Percentiles rank a stretch among this genome's conserved stretches.
Evolutionary conservation across 2,113 vertebrate genomes (phyloP).

Genomic region (Geococcyx californianus): DNA sequence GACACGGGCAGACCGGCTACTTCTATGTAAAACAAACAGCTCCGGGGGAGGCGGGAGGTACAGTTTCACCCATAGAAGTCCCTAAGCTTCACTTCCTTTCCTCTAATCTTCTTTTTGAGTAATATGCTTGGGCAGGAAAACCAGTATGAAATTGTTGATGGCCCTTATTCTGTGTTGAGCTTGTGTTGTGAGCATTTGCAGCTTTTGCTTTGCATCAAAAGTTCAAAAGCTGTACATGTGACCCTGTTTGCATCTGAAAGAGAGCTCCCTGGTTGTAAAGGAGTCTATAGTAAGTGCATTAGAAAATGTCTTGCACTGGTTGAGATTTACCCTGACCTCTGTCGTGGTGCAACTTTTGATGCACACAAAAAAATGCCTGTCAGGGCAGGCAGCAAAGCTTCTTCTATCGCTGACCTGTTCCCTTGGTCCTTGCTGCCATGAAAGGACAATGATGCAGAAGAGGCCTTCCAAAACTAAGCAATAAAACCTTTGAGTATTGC

Average conservation of each 20-base stretch:
- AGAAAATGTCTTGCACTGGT: neutral
- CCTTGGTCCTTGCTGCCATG: neutral
- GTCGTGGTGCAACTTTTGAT: neutral
- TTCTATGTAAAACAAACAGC: neutral
- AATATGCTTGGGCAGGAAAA: neutral
- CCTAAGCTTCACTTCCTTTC: neutral
- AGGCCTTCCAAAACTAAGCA: neutral
- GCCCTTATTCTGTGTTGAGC: neutral
- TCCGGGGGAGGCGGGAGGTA: neutral
- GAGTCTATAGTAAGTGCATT: neutral
- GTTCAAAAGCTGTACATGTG: neutral
- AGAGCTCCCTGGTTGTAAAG: neutral
- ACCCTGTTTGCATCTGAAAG: neutral
- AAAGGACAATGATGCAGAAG: neutral
- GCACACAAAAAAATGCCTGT: neutral
- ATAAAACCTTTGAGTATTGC: neutral
- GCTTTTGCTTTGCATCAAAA: neutral
- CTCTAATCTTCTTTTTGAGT: neutral
- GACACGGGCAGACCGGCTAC: neutral
- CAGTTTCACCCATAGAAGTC: neutral
- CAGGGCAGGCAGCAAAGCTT: neutral
- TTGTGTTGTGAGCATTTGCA: neutral
- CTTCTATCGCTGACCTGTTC: neutral
- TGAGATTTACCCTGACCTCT: conserved; percentile 38
- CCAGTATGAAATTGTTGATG: neutral